Conservation (phyloP, 2,797 vertebrate genomes). For the Sebastes wilsoni region DNA sequence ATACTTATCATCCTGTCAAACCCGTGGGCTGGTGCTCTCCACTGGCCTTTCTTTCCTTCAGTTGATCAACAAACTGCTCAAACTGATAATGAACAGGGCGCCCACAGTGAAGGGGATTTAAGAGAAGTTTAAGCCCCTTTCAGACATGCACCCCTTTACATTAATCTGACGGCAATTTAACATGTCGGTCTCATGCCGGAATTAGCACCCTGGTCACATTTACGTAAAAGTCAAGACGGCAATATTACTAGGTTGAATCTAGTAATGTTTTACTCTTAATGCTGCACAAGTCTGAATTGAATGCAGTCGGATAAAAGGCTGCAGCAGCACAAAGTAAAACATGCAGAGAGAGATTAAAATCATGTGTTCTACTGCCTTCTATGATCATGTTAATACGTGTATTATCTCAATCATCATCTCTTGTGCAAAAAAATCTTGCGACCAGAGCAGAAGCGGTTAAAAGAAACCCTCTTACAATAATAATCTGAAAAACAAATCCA, state of each 20-base stretch:
- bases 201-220: neutral
- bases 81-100: neutral
- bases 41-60: neutral
- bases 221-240: neutral
- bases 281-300: neutral
- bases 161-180: neutral
- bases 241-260: neutral
- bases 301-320: neutral
- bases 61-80: neutral
- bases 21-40: neutral
- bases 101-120: neutral
- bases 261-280: neutral
- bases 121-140: neutral
- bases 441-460: neutral
- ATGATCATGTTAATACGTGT: fast-evolving
- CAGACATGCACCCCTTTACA: neutral
- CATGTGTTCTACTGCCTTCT: neutral
- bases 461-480: neutral
- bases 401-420: neutral
- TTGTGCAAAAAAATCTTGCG: neutral
- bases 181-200: neutral
- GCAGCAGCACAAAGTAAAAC: neutral
- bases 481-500: neutral
- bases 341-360: neutral
- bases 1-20: neutral